phyloP scores from a whole-genome alignment of 37 sponge, comb jelly and placozoan genomes.

The Eunapius fragilis region DNA sequence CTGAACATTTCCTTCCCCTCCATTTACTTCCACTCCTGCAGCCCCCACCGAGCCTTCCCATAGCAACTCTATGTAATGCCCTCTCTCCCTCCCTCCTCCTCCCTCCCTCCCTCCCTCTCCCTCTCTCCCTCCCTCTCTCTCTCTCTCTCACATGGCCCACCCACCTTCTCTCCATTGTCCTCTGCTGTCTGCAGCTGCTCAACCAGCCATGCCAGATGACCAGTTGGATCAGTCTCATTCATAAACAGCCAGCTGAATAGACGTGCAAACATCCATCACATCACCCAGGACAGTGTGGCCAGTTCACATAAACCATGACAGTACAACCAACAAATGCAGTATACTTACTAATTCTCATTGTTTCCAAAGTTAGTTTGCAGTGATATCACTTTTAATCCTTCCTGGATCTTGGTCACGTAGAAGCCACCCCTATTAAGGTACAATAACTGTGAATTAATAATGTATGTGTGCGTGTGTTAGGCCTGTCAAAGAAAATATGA shows the following conservation, averaged over 20 bases:
- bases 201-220: conserved; percentile 80
- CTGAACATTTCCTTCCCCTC: too few relatives aligned
- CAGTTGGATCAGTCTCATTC: conserved; percentile 82
- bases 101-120: not conserved
- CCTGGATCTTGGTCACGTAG: conserved; percentile 52
- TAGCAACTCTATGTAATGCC: too few relatives aligned
- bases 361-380: conserved; percentile 89
- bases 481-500: too few relatives aligned
- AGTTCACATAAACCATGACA: not conserved
- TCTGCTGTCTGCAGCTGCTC: conserved; percentile 79
- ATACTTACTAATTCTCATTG: conserved; percentile 67
- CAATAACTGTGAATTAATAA: not conserved
- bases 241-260: conserved; percentile 73
- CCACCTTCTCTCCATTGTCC: conserved; percentile 72
- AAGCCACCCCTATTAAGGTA: conserved; percentile 65
- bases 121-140: not conserved
- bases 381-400: conserved; percentile 73
- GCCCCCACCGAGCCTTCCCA: too few relatives aligned
- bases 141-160: not conserved
- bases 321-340: not conserved
- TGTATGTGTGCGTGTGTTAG: too few relatives aligned
- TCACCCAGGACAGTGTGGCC: not conserved
- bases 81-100: not conserved
- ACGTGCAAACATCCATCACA: not conserved
- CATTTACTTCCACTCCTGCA: too few relatives aligned